A percentile compares a stretch with the other conserved stretches of the same genome.
Conservation (phyloP, 2,888 invertebrate species). For the Hoplodrina blanda region DNA sequence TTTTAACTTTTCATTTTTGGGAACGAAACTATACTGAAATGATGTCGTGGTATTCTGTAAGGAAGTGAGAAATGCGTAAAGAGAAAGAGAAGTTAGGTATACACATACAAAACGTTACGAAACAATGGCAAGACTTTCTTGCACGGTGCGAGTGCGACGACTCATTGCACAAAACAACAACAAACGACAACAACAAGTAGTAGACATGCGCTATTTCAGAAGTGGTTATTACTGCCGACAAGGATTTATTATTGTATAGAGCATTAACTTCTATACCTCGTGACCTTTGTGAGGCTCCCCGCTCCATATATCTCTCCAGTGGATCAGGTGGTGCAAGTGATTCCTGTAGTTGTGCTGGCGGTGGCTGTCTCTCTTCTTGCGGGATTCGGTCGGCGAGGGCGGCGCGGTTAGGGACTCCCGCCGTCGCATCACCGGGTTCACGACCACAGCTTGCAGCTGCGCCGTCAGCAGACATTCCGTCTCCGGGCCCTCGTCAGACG, state of each 20-base stretch:
- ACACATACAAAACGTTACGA: constrained; percentile 47
- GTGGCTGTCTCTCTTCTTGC: constrained; percentile 84
- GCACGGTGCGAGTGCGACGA: constrained; percentile 59
- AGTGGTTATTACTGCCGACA: constrained; percentile 57
- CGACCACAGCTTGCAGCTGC: constrained; percentile 77
- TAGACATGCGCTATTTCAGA: constrained; percentile 66
- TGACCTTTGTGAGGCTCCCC: constrained; percentile 86
- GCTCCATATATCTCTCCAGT: constrained; percentile 88
- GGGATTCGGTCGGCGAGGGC: constrained; percentile 87
- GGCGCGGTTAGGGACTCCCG: constrained; percentile 87
- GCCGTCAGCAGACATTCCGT: constrained; percentile 81
- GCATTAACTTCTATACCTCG: constrained; percentile 78
- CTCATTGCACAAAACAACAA: constrained; percentile 64
- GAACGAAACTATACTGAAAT: not conserved
- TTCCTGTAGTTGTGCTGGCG: constrained; percentile 86
- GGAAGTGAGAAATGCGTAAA: constrained; percentile 27
- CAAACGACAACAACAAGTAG: constrained; percentile 56
- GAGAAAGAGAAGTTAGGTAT: constrained; percentile 43
- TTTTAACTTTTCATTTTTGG: not conserved
- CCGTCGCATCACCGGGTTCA: constrained; percentile 75
- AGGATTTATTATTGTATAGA: constrained; percentile 56
- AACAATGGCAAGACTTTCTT: constrained; percentile 61
- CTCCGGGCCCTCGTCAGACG: constrained; percentile 87
- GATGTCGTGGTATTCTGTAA: constrained; percentile 17
- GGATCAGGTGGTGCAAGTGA: constrained; percentile 86